Percentiles rank a stretch among this genome's conserved stretches.
phyloP scores from a whole-genome alignment of 1,140 invertebrate species.

The Nixonia krombeini region DNA sequence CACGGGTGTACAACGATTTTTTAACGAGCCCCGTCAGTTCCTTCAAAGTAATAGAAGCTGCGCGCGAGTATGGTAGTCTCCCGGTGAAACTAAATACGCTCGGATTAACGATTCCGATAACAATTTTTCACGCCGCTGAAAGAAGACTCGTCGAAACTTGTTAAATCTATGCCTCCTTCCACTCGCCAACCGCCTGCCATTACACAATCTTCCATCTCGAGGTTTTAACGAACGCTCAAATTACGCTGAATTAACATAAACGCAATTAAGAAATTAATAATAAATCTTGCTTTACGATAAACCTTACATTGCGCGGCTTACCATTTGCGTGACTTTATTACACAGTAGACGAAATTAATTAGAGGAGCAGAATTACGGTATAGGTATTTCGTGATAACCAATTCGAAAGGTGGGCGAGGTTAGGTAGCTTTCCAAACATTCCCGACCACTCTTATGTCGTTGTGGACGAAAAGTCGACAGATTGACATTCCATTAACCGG shows the following conservation, averaged over 20 bases:
- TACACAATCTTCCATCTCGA: conserved; percentile 1
- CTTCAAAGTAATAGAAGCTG: conserved; percentile 1
- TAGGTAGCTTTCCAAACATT: background rate
- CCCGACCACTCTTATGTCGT: conserved; percentile 11
- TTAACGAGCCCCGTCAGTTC: conserved; percentile 1
- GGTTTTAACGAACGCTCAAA: too few species aligned
- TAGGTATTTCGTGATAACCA: too few species aligned
- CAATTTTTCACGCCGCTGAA: conserved; percentile 4
- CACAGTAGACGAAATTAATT: too few species aligned
- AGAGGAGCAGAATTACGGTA: too few species aligned
- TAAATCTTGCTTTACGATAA: too few species aligned
- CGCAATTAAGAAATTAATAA: too few species aligned
- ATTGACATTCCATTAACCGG: conserved; percentile 27
- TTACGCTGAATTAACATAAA: too few species aligned
- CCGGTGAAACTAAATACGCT: conserved; percentile 3
- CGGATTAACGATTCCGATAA: conserved; percentile 8
- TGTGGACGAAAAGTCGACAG: conserved; percentile 4
- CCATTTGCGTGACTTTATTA: too few species aligned
- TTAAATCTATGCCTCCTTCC: conserved; percentile 5
- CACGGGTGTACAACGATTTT: background rate
- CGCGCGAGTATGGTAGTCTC: conserved; percentile 1
- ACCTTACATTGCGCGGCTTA: too few species aligned
- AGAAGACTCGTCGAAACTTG: conserved; percentile 4
- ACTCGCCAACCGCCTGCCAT: background rate
- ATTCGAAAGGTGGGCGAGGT: too few species aligned